phyloP scores from a whole-genome alignment of 2,888 invertebrate species.

The Campopleginae sp. region DNA sequence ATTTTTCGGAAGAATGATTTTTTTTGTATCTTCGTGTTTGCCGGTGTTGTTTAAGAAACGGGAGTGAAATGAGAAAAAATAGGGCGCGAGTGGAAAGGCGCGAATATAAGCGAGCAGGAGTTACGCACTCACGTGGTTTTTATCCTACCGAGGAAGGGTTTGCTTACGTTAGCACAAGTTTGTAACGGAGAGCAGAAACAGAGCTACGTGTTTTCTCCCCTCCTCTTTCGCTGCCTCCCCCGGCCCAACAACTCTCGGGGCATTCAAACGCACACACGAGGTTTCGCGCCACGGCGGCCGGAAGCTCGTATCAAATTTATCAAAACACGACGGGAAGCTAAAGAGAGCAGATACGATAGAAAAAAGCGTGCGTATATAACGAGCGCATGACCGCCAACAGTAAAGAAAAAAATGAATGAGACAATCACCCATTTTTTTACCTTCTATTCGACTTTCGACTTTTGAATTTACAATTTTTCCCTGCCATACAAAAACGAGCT shows the following conservation, averaged over 20 bases:
- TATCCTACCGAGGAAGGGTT: constrained; percentile 3
- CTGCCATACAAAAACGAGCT: not conserved
- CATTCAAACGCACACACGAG: not conserved
- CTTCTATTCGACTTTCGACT: too few species aligned
- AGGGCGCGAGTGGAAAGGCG: constrained; percentile 1
- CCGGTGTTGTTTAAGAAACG: too few species aligned
- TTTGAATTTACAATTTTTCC: constrained; percentile 5
- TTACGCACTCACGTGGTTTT: constrained; percentile 51
- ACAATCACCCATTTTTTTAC: not conserved
- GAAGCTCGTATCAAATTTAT: constrained; percentile 81
- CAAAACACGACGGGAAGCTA: constrained; percentile 80
- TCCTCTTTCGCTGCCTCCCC: not conserved
- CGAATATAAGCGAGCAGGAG: constrained; percentile 18
- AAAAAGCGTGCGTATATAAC: constrained; percentile 37
- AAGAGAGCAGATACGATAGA: constrained; percentile 64
- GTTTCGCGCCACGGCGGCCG: constrained; percentile 68
- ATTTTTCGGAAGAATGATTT: not conserved
- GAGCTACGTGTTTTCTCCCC: constrained; percentile 15
- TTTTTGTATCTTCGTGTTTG: not conserved
- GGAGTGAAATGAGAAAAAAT: constrained; percentile 12
- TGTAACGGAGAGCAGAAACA: constrained; percentile 57
- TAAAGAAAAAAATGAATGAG: constrained; percentile 56
- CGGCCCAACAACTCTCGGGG: constrained; percentile 5
- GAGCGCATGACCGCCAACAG: constrained; percentile 31
- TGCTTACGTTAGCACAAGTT: constrained; percentile 63